Conservation (phyloP, 2,888 invertebrate genomes). For the Microdon myrmicae region DNA sequence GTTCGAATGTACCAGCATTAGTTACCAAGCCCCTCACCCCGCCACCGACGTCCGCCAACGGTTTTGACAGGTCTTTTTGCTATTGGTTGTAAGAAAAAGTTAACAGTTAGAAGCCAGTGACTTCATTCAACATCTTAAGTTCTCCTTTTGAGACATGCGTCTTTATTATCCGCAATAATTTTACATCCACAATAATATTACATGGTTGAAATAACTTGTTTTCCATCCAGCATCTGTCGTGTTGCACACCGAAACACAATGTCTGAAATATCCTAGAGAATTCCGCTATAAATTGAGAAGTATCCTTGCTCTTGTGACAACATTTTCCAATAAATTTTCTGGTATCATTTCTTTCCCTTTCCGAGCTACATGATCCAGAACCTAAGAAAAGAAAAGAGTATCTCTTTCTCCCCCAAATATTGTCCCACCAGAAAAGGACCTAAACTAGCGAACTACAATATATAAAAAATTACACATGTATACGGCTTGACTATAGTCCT, state of each 20-base stretch:
- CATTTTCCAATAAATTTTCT: constrained; percentile 36
- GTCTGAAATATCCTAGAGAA: constrained; percentile 22
- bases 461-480: neutral
- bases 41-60: too few relatives aligned
- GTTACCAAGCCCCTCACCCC: too few relatives aligned
- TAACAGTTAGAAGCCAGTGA: too few relatives aligned
- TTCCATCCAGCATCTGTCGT: constrained; percentile 10
- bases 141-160: too few relatives aligned
- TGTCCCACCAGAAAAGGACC: neutral
- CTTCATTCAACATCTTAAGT: too few relatives aligned
- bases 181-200: too few relatives aligned
- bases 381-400: neutral
- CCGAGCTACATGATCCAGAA: constrained; percentile 14
- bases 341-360: too few relatives aligned
- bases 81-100: too few relatives aligned
- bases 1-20: too few relatives aligned
- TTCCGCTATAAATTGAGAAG: constrained; percentile 24
- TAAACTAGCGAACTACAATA: neutral
- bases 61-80: too few relatives aligned
- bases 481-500: constrained; percentile 28
- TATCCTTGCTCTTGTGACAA: constrained; percentile 28
- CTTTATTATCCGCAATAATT: too few relatives aligned
- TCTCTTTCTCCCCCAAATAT: neutral
- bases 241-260: constrained; percentile 4
- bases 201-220: too few relatives aligned